These are phyloP conservation scores for Leptinotarsa haldemani DNA, from an alignment of 2,888 invertebrate genomes.

Conservation along the genomic window DNA sequence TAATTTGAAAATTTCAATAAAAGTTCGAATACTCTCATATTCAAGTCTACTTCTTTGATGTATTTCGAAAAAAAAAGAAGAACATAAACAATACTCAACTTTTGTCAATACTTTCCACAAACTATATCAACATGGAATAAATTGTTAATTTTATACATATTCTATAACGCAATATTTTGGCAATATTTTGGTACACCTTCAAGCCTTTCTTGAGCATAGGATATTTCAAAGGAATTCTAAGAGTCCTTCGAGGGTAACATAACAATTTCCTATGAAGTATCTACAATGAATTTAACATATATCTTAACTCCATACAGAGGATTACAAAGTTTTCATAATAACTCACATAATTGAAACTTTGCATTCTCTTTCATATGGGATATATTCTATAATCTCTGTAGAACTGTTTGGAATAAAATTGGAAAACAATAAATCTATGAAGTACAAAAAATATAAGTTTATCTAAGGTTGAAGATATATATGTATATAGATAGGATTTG, in stretches of 20 bases:
- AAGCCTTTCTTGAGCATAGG: conserved; percentile 54
- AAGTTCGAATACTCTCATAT: no score
- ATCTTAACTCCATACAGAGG: neutral
- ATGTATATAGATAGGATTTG: conserved; percentile 11
- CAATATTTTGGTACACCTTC: conserved; percentile 37
- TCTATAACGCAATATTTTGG: conserved; percentile 25
- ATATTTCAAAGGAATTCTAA: conserved; percentile 24
- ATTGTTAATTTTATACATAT: conserved; percentile 4
- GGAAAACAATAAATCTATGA: conserved; percentile 19
- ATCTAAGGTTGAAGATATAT: conserved; percentile 28
- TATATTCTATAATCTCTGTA: conserved; percentile 22
- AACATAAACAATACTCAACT: neutral
- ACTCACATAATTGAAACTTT: neutral
- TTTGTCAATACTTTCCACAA: neutral
- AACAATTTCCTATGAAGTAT: conserved; percentile 18
- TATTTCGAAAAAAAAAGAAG: no score
- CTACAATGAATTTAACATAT: conserved; percentile 16
- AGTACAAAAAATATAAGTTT: conserved; percentile 5
- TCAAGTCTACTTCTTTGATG: no score
- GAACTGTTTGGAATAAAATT: conserved; percentile 26
- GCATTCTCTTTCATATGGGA: conserved; percentile 2
- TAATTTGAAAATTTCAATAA: no score
- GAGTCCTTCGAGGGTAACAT: conserved; percentile 15
- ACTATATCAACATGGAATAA: neutral
- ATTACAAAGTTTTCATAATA: neutral